Evolutionary conservation across 2,797 vertebrate genomes (phyloP).

Genomic region (Prunella strophiata): DNA sequence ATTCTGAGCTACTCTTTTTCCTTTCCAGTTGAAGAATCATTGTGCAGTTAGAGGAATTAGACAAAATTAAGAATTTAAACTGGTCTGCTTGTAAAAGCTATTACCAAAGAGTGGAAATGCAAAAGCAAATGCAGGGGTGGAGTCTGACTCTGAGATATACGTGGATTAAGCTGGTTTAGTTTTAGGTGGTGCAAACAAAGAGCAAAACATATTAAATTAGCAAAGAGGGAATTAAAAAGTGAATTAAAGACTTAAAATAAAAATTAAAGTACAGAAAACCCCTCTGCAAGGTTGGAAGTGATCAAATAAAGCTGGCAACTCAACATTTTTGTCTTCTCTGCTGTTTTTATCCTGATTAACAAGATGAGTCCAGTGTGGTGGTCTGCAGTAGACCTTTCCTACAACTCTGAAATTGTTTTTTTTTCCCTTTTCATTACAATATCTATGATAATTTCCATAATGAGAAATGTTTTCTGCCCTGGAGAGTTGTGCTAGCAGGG

Average conservation of each 20-base stretch:
- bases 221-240: not conserved
- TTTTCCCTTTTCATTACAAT: not conserved
- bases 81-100: constrained; percentile 28
- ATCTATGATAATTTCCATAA: not conserved
- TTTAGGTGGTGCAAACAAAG: not conserved
- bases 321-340: not conserved
- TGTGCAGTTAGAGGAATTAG: constrained; percentile 55
- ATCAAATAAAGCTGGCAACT: not conserved
- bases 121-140: not conserved
- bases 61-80: constrained; percentile 60
- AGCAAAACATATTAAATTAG: not conserved
- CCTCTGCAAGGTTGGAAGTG: not conserved
- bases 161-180: not conserved
- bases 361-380: too few relatives aligned
- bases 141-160: not conserved
- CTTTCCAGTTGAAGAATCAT: constrained; percentile 62
- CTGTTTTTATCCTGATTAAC: not conserved
- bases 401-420: not conserved
- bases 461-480: not conserved
- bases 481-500: not conserved
- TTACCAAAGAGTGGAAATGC: not conserved
- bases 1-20: constrained; percentile 41
- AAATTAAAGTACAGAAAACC: not conserved
- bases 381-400: not conserved
- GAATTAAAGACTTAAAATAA: not conserved